Evolutionary conservation across 2,888 invertebrate species (phyloP).

Genomic region (Epiblema foenella): DNA sequence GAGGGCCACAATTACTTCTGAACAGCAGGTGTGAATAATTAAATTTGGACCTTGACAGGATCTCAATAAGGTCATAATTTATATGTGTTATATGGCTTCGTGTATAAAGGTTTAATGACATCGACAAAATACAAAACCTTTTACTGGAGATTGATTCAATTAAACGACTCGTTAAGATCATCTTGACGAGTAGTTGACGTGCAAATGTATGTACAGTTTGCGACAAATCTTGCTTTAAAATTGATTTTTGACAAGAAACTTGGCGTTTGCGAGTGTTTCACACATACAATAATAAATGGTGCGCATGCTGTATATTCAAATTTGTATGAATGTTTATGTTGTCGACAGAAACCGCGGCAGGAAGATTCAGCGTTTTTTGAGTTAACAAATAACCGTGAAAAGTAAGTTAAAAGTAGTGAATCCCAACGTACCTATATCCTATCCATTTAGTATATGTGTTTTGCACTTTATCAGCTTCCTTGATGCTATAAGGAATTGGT

Average conservation of each 20-base stretch:
- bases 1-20: no score
- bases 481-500: conserved; percentile 26
- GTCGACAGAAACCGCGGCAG: conserved; percentile 66
- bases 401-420: conserved; percentile 61
- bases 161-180: no score
- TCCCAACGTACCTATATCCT: conserved; percentile 33
- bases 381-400: conserved; percentile 63
- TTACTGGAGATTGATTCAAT: no score
- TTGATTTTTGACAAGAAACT: conserved; percentile 3
- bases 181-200: no score
- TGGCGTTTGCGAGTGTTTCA: conserved; percentile 24
- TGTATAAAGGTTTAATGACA: no score
- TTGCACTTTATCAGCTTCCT: conserved; percentile 27
- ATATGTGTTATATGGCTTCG: no score
- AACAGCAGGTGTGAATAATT: no score
- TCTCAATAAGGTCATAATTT: no score
- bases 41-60: no score
- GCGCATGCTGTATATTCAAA: conserved; percentile 53
- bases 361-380: conserved; percentile 61
- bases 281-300: conserved; percentile 27
- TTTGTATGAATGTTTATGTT: conserved; percentile 65
- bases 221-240: not conserved
- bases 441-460: conserved; percentile 21
- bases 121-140: no score
- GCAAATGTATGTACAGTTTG: no score